Percentiles rank a stretch among this genome's conserved stretches.
These are phyloP conservation scores for Listronotus oregonensis DNA, from an alignment of 1,140 invertebrate genomes.

Conservation along the genomic window DNA sequence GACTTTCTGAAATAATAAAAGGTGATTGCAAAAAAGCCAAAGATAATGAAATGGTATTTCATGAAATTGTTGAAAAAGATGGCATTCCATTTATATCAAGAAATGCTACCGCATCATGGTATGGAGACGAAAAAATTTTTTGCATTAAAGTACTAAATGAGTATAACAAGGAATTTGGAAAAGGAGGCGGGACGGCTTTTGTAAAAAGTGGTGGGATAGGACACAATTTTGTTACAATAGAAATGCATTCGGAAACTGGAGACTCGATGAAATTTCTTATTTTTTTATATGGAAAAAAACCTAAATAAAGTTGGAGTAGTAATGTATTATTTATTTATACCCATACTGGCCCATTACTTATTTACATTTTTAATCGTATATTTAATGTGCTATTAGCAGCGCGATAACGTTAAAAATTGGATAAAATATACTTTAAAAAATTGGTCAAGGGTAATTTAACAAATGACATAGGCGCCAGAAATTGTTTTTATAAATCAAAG, in stretches of 20 bases:
- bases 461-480: too few relatives aligned
- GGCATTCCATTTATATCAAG: constrained; percentile 18
- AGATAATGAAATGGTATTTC: constrained; percentile 28
- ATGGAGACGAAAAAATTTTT: constrained; percentile 28
- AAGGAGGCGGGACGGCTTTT: constrained; percentile 24
- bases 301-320: constrained; percentile 5
- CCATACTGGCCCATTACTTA: too few relatives aligned
- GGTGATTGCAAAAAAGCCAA: constrained; percentile 29
- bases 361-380: too few relatives aligned
- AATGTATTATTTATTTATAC: too few relatives aligned
- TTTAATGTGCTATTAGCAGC: too few relatives aligned
- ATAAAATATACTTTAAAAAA: too few relatives aligned
- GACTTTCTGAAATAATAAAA: constrained; percentile 7
- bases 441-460: too few relatives aligned
- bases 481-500: too few relatives aligned
- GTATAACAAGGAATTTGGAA: constrained; percentile 23
- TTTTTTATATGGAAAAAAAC: constrained; percentile 27
- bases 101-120: constrained; percentile 26
- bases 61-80: constrained; percentile 18
- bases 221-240: constrained; percentile 22
- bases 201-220: constrained; percentile 28
- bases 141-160: constrained; percentile 30
- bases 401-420: background rate
- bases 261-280: constrained; percentile 8
- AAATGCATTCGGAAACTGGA: constrained; percentile 27